A percentile compares a stretch with the other conserved stretches of the same genome.
These are phyloP conservation scores for Esox niger DNA, from an alignment of 2,113 vertebrate genomes.

Conservation along the genomic window DNA sequence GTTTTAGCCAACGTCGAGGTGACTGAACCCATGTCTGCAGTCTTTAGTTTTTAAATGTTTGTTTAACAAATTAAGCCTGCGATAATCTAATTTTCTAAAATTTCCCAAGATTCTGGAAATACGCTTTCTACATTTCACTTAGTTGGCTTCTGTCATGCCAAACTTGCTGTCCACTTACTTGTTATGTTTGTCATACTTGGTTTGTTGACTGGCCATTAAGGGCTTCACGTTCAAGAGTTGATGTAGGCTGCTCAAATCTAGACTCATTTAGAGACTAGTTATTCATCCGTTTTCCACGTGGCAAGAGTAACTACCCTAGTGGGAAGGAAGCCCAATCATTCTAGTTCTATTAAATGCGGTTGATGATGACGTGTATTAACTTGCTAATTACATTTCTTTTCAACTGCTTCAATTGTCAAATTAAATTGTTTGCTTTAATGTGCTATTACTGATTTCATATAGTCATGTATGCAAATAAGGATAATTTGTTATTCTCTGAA, in stretches of 20 bases:
- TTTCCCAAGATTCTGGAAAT: too few relatives aligned
- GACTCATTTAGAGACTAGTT: background rate
- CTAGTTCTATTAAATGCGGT: conserved; percentile 4
- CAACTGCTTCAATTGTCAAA: too few relatives aligned
- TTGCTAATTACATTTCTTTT: background rate
- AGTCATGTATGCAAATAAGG: too few relatives aligned
- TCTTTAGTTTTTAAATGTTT: too few relatives aligned
- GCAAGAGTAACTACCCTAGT: background rate
- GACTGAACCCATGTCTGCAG: conserved; percentile 65
- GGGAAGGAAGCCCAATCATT: conserved; percentile 8
- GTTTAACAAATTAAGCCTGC: too few relatives aligned
- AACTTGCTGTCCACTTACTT: too few relatives aligned
- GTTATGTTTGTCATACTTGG: too few relatives aligned
- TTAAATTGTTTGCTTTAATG: too few relatives aligned
- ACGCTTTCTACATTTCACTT: too few relatives aligned
- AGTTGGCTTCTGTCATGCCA: too few relatives aligned
- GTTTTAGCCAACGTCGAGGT: conserved; percentile 64
- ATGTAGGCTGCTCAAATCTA: background rate
- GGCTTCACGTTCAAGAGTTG: background rate
- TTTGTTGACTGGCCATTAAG: background rate
- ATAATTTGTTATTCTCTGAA: background rate
- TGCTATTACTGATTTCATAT: too few relatives aligned
- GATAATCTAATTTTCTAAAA: too few relatives aligned
- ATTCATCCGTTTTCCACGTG: conserved; percentile 13
- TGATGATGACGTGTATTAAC: background rate